These are phyloP conservation scores for Athetis lepigone DNA, from an alignment of 2,888 invertebrate genomes.

Conservation along the genomic window DNA sequence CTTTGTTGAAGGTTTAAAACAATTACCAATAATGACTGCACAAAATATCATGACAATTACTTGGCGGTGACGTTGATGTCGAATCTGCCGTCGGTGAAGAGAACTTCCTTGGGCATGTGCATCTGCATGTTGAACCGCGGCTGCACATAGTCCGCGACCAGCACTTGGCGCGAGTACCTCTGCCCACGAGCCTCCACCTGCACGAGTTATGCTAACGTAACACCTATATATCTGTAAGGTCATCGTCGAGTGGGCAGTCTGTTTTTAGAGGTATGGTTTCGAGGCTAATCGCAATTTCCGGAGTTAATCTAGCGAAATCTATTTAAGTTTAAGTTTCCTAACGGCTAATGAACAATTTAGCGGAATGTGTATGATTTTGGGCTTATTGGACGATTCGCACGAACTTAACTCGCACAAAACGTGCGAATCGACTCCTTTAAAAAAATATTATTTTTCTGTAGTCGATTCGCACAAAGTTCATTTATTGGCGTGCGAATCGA, in stretches of 20 bases:
- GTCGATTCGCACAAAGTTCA: too few species aligned
- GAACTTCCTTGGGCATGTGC: conserved; percentile 95
- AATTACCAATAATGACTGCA: background rate
- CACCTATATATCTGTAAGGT: conserved; percentile 61
- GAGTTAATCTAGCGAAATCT: conserved; percentile 30
- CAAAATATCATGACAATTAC: conserved; percentile 87
- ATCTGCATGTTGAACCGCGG: conserved; percentile 98
- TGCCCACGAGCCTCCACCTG: conserved; percentile 89
- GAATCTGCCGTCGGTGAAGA: conserved; percentile 95
- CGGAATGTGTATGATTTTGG: background rate
- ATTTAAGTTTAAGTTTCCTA: conserved; percentile 7
- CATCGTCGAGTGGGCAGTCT: conserved; percentile 60
- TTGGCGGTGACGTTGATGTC: conserved; percentile 95
- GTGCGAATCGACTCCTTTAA: too few species aligned
- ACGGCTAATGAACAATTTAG: conserved; percentile 3
- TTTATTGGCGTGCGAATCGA: too few species aligned
- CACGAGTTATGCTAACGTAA: conserved; percentile 58
- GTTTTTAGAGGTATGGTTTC: conserved; percentile 45
- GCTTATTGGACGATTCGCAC: too few species aligned
- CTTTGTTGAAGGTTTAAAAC: background rate
- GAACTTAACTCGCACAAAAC: too few species aligned
- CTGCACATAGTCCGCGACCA: conserved; percentile 97
- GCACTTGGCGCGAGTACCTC: conserved; percentile 92
- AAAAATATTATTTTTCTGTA: too few species aligned
- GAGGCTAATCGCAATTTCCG: conserved; percentile 62